These are phyloP conservation scores for Chaetodon auriga DNA, from an alignment of 2,113 vertebrate genomes.

Conservation along the genomic window DNA sequence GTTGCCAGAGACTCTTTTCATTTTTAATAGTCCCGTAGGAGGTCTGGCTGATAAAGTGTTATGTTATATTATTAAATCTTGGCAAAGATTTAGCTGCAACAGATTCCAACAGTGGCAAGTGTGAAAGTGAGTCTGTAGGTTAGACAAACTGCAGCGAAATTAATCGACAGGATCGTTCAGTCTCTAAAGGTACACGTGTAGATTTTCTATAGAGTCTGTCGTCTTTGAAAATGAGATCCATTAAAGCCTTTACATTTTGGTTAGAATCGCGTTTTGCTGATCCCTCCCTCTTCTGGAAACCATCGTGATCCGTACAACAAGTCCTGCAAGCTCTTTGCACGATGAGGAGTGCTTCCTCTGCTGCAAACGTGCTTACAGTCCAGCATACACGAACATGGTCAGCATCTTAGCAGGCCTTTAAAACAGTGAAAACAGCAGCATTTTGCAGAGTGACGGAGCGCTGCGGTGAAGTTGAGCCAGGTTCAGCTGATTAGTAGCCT, in stretches of 20 bases:
- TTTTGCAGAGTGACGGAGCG: neutral
- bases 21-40: constrained; percentile 84
- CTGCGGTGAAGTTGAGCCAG: neutral
- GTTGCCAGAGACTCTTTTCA: constrained; percentile 80
- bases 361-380: neutral
- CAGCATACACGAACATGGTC: neutral
- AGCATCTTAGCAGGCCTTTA: too few species aligned
- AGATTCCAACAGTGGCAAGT: constrained; percentile 68
- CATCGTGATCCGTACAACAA: neutral
- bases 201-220: neutral
- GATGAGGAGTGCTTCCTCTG: neutral
- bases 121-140: constrained; percentile 66
- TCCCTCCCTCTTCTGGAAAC: neutral
- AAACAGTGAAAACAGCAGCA: too few species aligned
- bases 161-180: constrained; percentile 18
- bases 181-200: neutral
- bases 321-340: neutral
- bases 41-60: constrained; percentile 80
- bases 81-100: constrained; percentile 73
- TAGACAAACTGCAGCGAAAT: constrained; percentile 42
- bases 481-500: neutral
- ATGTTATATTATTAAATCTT: constrained; percentile 79
- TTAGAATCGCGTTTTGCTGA: neutral
- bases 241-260: neutral
- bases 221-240: neutral